A percentile compares a stretch with the other conserved stretches of the same genome.
Conservation (phyloP, 37 sponge, comb jelly and placozoan genomes). For the Theonella swinhoei region DNA sequence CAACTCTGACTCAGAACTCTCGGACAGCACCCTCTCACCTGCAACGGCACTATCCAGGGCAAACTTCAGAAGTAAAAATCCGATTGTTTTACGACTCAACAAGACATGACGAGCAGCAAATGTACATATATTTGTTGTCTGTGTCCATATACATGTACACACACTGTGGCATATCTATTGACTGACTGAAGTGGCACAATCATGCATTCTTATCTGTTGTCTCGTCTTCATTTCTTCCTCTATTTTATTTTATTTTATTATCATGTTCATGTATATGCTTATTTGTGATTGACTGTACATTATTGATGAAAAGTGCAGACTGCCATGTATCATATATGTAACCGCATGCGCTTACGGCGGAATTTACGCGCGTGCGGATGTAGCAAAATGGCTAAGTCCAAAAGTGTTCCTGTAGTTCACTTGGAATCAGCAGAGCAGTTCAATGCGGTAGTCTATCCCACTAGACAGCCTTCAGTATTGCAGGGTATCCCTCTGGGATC, state of each 20-base stretch:
- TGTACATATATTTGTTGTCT: neutral
- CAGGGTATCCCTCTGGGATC: constrained; percentile 74
- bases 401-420: neutral
- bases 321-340: neutral
- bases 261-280: neutral
- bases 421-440: constrained; percentile 17
- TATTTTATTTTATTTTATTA: no score
- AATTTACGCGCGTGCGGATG: neutral
- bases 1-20: neutral
- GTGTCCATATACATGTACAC: neutral
- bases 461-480: constrained; percentile 63
- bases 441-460: constrained; percentile 26
- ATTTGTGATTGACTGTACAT: neutral
- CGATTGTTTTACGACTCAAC: neutral
- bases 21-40: neutral
- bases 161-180: neutral
- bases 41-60: neutral
- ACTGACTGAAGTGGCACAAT: neutral
- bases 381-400: neutral
- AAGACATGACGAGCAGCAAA: neutral
- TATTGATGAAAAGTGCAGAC: no score
- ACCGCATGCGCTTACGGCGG: neutral
- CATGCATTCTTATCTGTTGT: neutral
- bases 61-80: neutral
- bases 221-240: neutral